phyloP scores from a whole-genome alignment of 2,113 vertebrate species.

The Thermophis baileyi region DNA sequence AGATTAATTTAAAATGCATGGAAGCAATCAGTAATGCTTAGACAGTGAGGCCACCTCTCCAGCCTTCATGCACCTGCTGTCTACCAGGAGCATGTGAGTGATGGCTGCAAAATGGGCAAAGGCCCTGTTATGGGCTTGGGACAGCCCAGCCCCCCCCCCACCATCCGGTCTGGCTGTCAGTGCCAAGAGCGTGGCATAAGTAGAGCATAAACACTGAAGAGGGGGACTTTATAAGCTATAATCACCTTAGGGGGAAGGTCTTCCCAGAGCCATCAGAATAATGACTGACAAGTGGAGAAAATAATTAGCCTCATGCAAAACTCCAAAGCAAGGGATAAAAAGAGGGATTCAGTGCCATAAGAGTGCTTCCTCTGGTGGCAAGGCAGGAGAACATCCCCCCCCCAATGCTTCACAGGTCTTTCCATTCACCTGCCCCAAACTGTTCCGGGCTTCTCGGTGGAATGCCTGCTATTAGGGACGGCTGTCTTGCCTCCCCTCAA shows the following conservation, averaged over 20 bases:
- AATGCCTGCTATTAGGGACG: slow-evolving; percentile 43
- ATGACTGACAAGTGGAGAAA: not conserved
- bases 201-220: not conserved
- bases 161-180: not conserved
- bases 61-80: not conserved
- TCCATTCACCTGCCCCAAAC: not conserved
- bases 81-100: not conserved
- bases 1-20: slow-evolving; percentile 69
- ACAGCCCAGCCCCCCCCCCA: not conserved
- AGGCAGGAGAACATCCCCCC: not conserved
- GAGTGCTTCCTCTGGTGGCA: not conserved
- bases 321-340: not conserved
- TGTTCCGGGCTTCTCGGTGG: not conserved
- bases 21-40: slow-evolving; percentile 60
- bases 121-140: not conserved
- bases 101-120: not conserved
- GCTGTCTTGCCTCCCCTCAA: slow-evolving; percentile 40
- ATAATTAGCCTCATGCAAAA: not conserved
- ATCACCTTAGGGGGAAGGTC: not conserved
- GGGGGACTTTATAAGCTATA: not conserved
- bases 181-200: not conserved
- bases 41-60: not conserved
- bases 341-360: slow-evolving; percentile 46
- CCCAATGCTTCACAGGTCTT: not conserved
- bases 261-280: not conserved